Percentiles rank a stretch among this genome's conserved stretches.
These are phyloP conservation scores for Talpa occidentalis DNA, from an alignment of 2,113 vertebrate genomes.

Conservation along the genomic window DNA sequence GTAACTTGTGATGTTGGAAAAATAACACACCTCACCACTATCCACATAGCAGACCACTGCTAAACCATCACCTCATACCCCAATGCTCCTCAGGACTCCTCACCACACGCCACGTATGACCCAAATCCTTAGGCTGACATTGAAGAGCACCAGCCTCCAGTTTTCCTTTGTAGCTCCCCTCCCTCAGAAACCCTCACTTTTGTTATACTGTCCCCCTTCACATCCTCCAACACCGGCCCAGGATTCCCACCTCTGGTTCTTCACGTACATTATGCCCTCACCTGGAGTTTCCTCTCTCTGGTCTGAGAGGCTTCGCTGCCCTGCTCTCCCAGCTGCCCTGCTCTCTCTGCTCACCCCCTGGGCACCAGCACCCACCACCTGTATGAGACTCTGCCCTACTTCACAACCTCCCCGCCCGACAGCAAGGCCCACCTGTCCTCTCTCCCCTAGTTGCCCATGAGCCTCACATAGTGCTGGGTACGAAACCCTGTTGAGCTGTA, in stretches of 20 bases:
- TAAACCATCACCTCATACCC: neutral
- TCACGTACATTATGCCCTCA: neutral
- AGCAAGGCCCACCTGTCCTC: neutral
- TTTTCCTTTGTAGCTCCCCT: neutral
- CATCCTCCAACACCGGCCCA: neutral
- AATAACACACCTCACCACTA: neutral
- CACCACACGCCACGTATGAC: too few species aligned
- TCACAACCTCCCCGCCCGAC: neutral
- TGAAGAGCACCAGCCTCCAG: neutral
- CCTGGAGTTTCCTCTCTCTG: neutral
- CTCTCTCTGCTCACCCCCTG: neutral
- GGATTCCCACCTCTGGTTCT: neutral
- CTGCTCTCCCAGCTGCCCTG: neutral
- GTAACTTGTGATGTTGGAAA: neutral
- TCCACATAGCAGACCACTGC: neutral
- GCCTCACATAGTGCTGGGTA: neutral
- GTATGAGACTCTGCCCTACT: neutral
- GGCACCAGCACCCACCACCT: neutral
- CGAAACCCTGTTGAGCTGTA: neutral
- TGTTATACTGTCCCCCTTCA: neutral
- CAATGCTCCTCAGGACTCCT: neutral
- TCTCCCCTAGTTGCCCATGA: neutral
- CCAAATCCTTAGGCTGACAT: neutral
- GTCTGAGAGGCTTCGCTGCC: neutral
- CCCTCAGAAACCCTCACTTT: neutral